phyloP scores from a whole-genome alignment of 2,113 vertebrate genomes.

The Tachysurus vachellii region DNA sequence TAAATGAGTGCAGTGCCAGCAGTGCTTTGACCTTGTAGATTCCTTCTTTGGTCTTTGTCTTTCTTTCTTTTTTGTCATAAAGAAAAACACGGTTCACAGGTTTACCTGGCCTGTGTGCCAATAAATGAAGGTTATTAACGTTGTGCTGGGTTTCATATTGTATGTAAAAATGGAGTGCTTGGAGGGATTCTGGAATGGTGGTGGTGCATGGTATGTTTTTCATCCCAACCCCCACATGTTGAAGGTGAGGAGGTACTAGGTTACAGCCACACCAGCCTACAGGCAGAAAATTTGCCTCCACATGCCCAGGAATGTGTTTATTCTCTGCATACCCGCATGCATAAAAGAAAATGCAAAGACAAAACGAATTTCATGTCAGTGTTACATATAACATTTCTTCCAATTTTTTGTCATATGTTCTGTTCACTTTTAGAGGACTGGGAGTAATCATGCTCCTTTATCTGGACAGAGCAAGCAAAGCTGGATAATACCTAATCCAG shows the following conservation, averaged over 20 bases:
- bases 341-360: constrained; percentile 7
- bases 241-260: constrained; percentile 54
- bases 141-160: background rate
- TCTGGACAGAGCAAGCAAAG: background rate
- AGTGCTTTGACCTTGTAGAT: background rate
- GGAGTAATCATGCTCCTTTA: background rate
- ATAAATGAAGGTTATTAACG: constrained; percentile 10
- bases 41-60: background rate
- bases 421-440: background rate
- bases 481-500: background rate
- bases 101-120: constrained; percentile 41
- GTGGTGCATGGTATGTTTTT: background rate
- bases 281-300: constrained; percentile 65
- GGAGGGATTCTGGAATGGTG: too few species aligned
- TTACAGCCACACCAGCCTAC: constrained; percentile 59
- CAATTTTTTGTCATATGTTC: background rate
- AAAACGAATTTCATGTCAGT: background rate
- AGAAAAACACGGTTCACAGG: background rate
- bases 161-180: background rate
- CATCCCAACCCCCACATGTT: constrained; percentile 17
- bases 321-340: constrained; percentile 19
- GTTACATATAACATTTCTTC: too few species aligned
- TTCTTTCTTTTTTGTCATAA: background rate
- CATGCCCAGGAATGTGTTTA: constrained; percentile 67
- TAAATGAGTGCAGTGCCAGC: background rate